These are phyloP conservation scores for Litocranius walleri DNA, from an alignment of 2,113 vertebrate genomes.

Conservation along the genomic window DNA sequence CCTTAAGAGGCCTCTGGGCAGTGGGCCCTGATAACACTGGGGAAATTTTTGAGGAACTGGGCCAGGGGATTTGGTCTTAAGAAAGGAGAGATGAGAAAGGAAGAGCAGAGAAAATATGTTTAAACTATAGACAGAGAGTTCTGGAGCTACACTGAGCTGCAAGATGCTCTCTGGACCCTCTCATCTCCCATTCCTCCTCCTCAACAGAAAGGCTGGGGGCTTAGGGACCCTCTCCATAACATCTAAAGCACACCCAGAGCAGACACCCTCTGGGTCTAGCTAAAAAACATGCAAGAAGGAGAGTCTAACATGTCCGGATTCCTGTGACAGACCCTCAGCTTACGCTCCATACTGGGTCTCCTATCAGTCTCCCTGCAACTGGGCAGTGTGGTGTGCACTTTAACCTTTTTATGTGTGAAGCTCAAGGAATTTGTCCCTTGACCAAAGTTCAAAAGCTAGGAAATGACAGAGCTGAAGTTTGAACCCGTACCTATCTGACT, in stretches of 20 bases:
- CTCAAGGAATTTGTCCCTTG: not conserved
- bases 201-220: not conserved
- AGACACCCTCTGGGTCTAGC: not conserved
- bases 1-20: not conserved
- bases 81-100: not conserved
- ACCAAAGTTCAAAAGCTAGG: not conserved
- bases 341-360: not conserved
- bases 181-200: not conserved
- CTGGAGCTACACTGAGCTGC: not conserved
- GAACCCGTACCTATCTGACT: not conserved
- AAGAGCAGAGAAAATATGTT: not conserved
- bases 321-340: not conserved
- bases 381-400: not conserved
- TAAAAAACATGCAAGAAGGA: not conserved
- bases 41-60: not conserved
- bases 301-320: not conserved
- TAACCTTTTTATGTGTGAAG: not conserved
- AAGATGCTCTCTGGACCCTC: not conserved
- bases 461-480: not conserved
- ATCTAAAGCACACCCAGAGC: not conserved
- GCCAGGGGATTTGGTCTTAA: not conserved
- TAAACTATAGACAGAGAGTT: not conserved
- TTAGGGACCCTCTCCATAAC: not conserved
- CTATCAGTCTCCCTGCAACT: not conserved
- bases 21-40: rapidly evolving